Percentiles rank a stretch among this genome's conserved stretches.
phyloP scores from a whole-genome alignment of 2,113 vertebrate species.

The human (Homo sapiens) region GRCh38 chr9:73427501-73428000 shows the following conservation, averaged over 20 bases:
- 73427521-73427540: neutral
- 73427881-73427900: neutral
- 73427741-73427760: neutral
- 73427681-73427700: neutral
- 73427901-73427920: neutral
- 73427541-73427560: neutral
- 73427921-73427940: neutral
- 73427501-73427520: neutral
- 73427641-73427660: too few relatives aligned
- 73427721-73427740: neutral
- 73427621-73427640: neutral
- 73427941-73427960: neutral
- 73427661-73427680: neutral
- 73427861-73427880: neutral
- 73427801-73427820: neutral
- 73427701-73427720: neutral
- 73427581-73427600: neutral
- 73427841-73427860: neutral
- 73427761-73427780: neutral
- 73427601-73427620: neutral
- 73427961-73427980: neutral
- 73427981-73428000: neutral
- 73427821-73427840: neutral
- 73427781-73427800: neutral
- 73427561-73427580: neutral